Base-by-base conservation (phyloP, 2,113 vertebrate genomes). In the Anseranas semipalmata region DNA sequence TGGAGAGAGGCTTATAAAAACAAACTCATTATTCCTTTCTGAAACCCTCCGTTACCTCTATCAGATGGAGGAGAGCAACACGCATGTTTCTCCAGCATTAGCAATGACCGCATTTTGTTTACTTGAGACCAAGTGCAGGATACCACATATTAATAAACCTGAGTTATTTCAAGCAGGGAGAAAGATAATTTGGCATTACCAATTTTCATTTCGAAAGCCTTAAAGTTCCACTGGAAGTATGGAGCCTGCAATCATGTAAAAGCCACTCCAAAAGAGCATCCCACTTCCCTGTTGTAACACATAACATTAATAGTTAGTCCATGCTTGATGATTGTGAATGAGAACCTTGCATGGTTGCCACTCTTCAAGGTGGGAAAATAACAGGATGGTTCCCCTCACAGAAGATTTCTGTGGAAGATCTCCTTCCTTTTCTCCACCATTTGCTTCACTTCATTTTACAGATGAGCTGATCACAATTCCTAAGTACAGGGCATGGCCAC, bases 121-220 rank as follows among this genome's bases (percentile, higher is more conserved):
- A 96, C 85, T 39, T 68, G 52, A 91, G 56, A 87, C 66, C 71
- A 85, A 80, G 85, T 7, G 18, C n/a, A 90, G 46, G 55, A 91
- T 19, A 66, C 55, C 82, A 80, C 50, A 59, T 66, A 75, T 37
- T 70, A 74, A 60, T 41, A 41, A 27, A 70, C 37, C 32, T 33
- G n/a, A 90, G 60, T 53, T 80, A 93, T 58, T 88, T 80, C 67
- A 75, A 68, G 56, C 30, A 19, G 35, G 56, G 22, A 78, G 43
- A 80, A 90, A 60, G 41, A 75, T 25, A 18, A 71, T 46, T 74
- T 63, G 52, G 50, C 45, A 67, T n/a, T 50, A 80, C 15, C 50
- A 52, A 37, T 28, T 60, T 80, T 81, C 2, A 74, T 52, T 71
- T 90, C 65, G 22, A 16, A 89, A 91, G 52, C 63, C 53, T 50